phyloP scores from a whole-genome alignment of 2,113 vertebrate genomes.

The Desmodus rotundus region DNA sequence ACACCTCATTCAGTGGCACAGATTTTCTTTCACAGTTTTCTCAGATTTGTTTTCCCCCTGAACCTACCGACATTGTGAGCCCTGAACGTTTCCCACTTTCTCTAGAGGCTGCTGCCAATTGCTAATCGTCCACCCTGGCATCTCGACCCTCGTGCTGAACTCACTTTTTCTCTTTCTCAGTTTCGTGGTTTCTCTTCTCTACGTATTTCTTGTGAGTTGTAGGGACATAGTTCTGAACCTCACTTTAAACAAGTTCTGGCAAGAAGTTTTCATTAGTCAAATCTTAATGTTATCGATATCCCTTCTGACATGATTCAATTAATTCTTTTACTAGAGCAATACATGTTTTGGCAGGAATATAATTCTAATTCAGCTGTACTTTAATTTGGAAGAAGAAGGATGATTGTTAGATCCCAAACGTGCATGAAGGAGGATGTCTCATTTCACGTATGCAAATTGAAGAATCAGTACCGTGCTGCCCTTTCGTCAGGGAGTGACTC shows the following conservation, averaged over 20 bases:
- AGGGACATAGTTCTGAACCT: slow-evolving; percentile 16
- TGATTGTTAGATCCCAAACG: neutral
- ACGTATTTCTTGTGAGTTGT: neutral
- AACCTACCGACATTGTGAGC: neutral
- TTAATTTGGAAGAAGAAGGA: neutral
- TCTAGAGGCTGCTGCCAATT: neutral
- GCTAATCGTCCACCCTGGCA: neutral
- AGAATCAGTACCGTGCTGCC: neutral
- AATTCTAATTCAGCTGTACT: slow-evolving; percentile 38
- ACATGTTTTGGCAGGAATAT: neutral
- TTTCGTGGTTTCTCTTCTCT: too few relatives aligned
- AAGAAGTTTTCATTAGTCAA: slow-evolving; percentile 34
- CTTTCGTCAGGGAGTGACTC: neutral
- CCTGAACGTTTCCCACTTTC: neutral
- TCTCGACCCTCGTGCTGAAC: neutral
- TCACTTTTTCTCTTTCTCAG: neutral
- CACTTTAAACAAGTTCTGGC: neutral
- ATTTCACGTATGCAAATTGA: neutral
- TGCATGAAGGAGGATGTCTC: neutral
- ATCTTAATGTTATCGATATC: slow-evolving; percentile 14
- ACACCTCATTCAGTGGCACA: neutral
- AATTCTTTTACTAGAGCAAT: slow-evolving; percentile 25
- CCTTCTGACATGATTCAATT: slow-evolving; percentile 36
- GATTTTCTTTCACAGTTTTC: neutral
- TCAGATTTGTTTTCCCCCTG: neutral